phyloP scores from a whole-genome alignment of 1,140 invertebrate genomes.

The Pseudomyrmex dendroicus region DNA sequence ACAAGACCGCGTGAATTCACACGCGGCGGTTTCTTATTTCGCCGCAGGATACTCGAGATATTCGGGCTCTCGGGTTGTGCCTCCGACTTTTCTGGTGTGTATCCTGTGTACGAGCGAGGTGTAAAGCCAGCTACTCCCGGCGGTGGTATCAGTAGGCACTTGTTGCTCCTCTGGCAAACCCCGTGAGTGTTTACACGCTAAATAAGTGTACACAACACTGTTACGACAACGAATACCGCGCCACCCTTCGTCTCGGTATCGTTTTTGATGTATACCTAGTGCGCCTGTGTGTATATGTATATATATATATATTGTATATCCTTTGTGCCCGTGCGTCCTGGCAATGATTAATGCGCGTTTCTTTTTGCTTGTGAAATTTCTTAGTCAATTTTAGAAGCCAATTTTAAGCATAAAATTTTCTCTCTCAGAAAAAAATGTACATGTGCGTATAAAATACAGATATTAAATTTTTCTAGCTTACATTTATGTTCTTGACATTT shows the following conservation, averaged over 20 bases:
- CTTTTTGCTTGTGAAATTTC: neutral
- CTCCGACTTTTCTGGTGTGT: constrained; percentile 50
- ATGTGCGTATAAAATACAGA: neutral
- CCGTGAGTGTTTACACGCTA: constrained; percentile 78
- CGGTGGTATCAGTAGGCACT: constrained; percentile 73
- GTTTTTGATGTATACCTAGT: constrained; percentile 52
- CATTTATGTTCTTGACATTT: neutral
- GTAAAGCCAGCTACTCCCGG: constrained; percentile 64
- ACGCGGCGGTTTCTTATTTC: constrained; percentile 30
- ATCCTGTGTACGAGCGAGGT: constrained; percentile 53
- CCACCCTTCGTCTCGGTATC: constrained; percentile 28
- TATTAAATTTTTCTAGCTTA: neutral
- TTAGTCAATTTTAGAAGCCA: neutral
- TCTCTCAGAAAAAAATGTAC: neutral
- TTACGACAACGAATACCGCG: constrained; percentile 44
- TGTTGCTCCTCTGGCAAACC: constrained; percentile 78
- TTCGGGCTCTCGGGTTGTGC: constrained; percentile 32
- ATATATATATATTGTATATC: neutral
- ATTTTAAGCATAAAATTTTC: neutral
- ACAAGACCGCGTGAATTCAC: constrained; percentile 3
- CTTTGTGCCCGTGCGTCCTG: neutral
- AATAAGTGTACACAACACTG: constrained; percentile 75
- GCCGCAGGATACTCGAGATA: constrained; percentile 40
- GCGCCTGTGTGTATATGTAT: too few species aligned
- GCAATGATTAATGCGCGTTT: neutral